These are phyloP conservation scores for Phymanthus crucifer DNA, from an alignment of 92 coral and sea anemone genomes.

Conservation along the genomic window DNA sequence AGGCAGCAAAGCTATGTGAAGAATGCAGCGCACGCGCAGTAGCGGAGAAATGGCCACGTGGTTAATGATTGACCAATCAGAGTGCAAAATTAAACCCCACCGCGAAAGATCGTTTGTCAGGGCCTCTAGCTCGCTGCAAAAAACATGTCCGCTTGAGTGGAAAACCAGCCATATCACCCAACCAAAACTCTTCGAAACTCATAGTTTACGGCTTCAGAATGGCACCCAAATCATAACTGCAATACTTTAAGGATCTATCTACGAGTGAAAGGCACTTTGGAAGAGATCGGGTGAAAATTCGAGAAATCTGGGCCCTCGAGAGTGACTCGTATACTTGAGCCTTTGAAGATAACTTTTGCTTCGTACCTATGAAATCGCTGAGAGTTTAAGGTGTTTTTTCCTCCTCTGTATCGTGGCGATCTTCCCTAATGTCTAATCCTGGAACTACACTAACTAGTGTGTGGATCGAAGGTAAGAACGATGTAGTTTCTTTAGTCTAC, in stretches of 20 bases:
- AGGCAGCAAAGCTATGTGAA: conserved; percentile 88
- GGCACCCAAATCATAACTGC: conserved; percentile 51
- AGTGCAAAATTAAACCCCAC: conserved; percentile 98
- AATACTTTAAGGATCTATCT: conserved; percentile 27
- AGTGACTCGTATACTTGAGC: conserved; percentile 19
- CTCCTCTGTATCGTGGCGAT: conserved; percentile 42
- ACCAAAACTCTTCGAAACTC: conserved; percentile 39
- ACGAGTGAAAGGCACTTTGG: conserved; percentile 26
- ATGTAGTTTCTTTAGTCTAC: conserved; percentile 34
- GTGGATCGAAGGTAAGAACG: conserved; percentile 87
- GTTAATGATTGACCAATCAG: conserved; percentile 97
- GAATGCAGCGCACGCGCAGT: conserved; percentile 84
- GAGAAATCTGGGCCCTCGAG: conserved; percentile 31
- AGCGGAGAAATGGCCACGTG: conserved; percentile 69
- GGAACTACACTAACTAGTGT: conserved; percentile 84
- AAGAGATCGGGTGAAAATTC: conserved; percentile 46
- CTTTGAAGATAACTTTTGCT: conserved; percentile 52
- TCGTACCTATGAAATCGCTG: conserved; percentile 79
- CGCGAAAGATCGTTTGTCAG: conserved; percentile 99
- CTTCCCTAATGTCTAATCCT: conserved; percentile 86
- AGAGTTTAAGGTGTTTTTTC: conserved; percentile 45
- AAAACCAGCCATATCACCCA: conserved; percentile 41
- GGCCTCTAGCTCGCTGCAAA: conserved; percentile 94
- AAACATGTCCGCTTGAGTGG: conserved; percentile 92
- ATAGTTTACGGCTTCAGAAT: conserved; percentile 34